phyloP scores from a whole-genome alignment of 2,113 vertebrate genomes.

The Oncorhynchus nerka region DNA sequence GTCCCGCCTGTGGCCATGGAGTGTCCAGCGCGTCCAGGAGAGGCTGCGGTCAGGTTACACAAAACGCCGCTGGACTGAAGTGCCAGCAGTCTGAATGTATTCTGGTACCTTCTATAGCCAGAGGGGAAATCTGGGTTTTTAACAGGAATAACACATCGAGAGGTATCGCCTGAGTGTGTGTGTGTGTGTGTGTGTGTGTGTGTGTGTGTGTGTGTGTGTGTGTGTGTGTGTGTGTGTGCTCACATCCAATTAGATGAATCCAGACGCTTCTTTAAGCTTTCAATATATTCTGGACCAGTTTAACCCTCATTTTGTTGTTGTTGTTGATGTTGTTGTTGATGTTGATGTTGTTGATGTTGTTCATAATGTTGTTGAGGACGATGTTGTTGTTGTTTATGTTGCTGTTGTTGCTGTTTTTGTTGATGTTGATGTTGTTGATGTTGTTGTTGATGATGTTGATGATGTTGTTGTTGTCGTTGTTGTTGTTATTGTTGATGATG shows the following conservation, averaged over 20 bases:
- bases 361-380: too few species aligned
- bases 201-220: too few species aligned
- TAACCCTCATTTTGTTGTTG: neutral
- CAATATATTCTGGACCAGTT: neutral
- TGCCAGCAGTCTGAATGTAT: neutral
- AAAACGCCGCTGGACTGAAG: neutral
- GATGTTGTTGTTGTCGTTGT: too few species aligned
- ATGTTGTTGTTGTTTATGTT: too few species aligned
- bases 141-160: neutral
- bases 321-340: neutral
- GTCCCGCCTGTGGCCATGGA: neutral
- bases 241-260: neutral
- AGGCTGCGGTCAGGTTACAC: neutral
- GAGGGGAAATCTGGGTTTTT: neutral
- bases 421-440: too few species aligned
- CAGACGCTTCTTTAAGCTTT: neutral
- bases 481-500: too few species aligned
- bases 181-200: too few species aligned
- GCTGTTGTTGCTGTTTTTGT: too few species aligned
- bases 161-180: too few species aligned
- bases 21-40: neutral
- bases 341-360: too few species aligned
- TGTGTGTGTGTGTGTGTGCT: too few species aligned
- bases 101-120: neutral
- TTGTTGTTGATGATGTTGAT: too few species aligned